Percentiles rank a stretch among this genome's conserved stretches.
Evolutionary conservation across 2,113 vertebrate species (phyloP).

Genomic region (Scomber scombrus): DNA sequence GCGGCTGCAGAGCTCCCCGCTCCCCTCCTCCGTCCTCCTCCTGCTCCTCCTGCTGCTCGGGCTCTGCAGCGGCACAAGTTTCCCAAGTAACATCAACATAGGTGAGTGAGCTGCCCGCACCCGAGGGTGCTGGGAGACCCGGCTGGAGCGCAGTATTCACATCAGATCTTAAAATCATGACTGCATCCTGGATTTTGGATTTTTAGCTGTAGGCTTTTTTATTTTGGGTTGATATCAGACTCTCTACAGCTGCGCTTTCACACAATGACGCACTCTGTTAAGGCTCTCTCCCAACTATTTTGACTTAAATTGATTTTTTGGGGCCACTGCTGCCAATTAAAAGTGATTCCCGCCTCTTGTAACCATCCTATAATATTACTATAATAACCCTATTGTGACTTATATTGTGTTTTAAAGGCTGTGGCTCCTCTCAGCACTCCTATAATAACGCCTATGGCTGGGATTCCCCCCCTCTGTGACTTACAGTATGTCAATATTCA

Average conservation of each 20-base stretch:
- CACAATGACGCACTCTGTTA: neutral
- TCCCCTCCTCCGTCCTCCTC: conserved; percentile 73
- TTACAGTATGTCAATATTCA: conserved; percentile 12
- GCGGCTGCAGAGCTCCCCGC: conserved; percentile 86
- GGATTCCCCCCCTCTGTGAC: conserved; percentile 4
- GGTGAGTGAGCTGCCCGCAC: conserved; percentile 87
- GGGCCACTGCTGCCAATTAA: too few species aligned
- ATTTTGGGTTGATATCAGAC: too few species aligned
- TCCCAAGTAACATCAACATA: conserved; percentile 98
- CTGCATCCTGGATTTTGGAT: too few species aligned
- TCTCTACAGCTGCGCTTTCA: neutral
- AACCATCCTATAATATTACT: neutral
- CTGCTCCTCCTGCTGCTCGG: conserved; percentile 89
- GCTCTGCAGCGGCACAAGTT: conserved; percentile 94
- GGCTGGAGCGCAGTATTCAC: neutral
- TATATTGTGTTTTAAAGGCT: neutral
- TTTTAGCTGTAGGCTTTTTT: too few species aligned
- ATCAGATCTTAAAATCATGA: too few species aligned
- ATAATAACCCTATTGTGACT: neutral
- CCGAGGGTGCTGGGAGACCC: neutral
- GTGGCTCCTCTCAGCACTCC: neutral
- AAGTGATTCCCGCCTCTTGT: neutral
- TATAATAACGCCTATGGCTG: neutral
- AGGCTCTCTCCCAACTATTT: neutral
- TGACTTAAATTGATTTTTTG: neutral